Percentiles rank a stretch among this genome's conserved stretches.
phyloP scores from a whole-genome alignment of 2,888 invertebrate genomes.

The Nomada fucata region DNA sequence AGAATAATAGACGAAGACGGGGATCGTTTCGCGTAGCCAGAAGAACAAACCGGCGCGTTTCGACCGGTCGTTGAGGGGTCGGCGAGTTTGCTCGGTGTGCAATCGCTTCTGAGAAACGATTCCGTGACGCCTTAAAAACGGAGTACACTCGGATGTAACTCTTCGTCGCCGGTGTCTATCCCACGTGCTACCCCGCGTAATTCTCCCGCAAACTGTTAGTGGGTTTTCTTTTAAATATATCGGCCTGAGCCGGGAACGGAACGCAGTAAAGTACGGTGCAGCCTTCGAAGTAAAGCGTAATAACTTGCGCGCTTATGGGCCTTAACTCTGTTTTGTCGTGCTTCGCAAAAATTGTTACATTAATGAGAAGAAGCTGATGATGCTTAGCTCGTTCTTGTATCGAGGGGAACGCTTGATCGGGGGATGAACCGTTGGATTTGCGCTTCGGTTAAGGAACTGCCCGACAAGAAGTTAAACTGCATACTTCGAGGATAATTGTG shows the following conservation, averaged over 20 bases:
- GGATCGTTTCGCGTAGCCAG: conserved; percentile 8
- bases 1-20: neutral
- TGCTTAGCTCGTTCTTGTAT: too few relatives aligned
- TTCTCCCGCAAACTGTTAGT: conserved; percentile 25
- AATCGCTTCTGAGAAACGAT: conserved; percentile 27
- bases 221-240: conserved; percentile 34
- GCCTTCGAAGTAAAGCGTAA: conserved; percentile 41
- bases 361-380: conserved; percentile 23
- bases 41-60: conserved; percentile 21
- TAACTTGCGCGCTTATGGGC: conserved; percentile 35
- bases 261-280: conserved; percentile 32
- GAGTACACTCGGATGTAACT: neutral
- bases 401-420: too few relatives aligned
- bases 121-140: conserved; percentile 19
- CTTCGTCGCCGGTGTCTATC: neutral
- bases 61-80: conserved; percentile 16
- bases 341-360: conserved; percentile 27
- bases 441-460: too few relatives aligned
- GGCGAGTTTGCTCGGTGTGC: neutral
- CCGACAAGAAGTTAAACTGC: too few relatives aligned
- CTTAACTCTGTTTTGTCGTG: conserved; percentile 34
- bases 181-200: conserved; percentile 21
- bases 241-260: conserved; percentile 6
- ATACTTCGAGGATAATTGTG: neutral
- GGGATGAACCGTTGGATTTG: too few relatives aligned